phyloP scores from a whole-genome alignment of 2,797 vertebrate species.

The Sebastes hubbsi region DNA sequence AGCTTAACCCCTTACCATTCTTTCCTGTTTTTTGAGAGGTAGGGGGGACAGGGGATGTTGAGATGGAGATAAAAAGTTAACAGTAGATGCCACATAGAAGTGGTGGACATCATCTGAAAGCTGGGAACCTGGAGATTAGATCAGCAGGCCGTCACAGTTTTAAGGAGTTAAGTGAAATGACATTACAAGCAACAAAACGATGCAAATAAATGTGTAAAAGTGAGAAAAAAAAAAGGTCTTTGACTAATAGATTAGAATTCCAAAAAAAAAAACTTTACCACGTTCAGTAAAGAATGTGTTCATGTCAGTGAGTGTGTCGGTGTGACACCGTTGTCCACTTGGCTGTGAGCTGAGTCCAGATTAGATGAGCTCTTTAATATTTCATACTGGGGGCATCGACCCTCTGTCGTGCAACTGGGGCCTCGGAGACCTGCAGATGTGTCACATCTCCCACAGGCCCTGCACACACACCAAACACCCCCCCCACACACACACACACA shows the following conservation, averaged over 20 bases:
- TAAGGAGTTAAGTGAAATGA: background rate
- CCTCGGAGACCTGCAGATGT: conserved; percentile 67
- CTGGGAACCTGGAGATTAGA: too few species aligned
- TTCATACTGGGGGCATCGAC: conserved; percentile 62
- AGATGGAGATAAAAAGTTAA: too few species aligned
- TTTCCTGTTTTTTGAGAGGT: too few species aligned
- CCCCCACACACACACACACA: background rate
- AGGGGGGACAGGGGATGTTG: too few species aligned
- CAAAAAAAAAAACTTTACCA: background rate
- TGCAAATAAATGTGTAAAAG: background rate
- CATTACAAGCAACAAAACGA: background rate
- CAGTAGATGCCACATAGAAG: too few species aligned
- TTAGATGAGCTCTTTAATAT: conserved; percentile 70
- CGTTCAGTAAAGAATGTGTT: background rate
- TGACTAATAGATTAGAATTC: background rate
- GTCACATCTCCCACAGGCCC: conserved; percentile 54
- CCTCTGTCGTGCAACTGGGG: conserved; percentile 63
- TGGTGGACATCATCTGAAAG: too few species aligned
- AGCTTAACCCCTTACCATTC: background rate
- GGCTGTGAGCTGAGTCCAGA: conserved; percentile 50
- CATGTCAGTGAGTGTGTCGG: conserved; percentile 22
- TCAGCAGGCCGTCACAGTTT: background rate
- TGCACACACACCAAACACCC: background rate
- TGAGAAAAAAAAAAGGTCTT: background rate
- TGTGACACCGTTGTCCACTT: conserved; percentile 28